Evolutionary conservation across 2,113 vertebrate species (phyloP), one percentile per base, ranked within the genome.

Genomic region (Ceyx melanurus): DNA sequence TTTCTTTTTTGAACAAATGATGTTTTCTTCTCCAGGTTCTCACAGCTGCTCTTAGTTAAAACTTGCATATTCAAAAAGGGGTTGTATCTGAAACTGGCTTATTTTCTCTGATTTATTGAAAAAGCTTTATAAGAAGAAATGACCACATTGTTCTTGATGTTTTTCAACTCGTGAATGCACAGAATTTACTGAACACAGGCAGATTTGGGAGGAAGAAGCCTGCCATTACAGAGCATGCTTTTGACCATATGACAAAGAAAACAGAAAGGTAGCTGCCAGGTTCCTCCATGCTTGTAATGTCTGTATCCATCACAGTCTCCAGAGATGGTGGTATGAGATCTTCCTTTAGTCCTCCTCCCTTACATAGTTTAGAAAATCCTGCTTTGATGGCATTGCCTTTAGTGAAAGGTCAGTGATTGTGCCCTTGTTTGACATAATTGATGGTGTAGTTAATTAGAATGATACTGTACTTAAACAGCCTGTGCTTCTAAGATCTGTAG

Each of bases 361-460:
- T 57, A 29, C 58, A 87, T 13, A 54, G 54, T 70, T 90, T 62
- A 20, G 68, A 86, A 94, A 88, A 67, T 54, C 4, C 42, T 79
- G 37, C 94, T 93, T 96, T 93, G 89, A 94, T 93, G 74, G 54
- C 37, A 92, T 77, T 82, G 89, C 57, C 77, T 94, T 95, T 89
- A 91, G 78, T 92, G 70, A 92, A 93, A 95, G 94, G 95, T 95
- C 92, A 95, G 66, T 89, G 93, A 73, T 46, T 87, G 50, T 62
- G 58, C 67, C 70, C 84, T 94, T 96, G 94, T 95, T 92, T 88
- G 90, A 96, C 91, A 92, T 96, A 96, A 96, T 76, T 89, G 83
- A 82, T 85, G 90, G 74, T 87, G 92, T 92, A 87, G 88, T 90
- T 96, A 92, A 96, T 96, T 96, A 95, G 91, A 96, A 92, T 89